Percentiles rank a stretch among this genome's conserved stretches.
Conservation (phyloP, 2,113 vertebrate species). For the Phycodurus eques region DNA sequence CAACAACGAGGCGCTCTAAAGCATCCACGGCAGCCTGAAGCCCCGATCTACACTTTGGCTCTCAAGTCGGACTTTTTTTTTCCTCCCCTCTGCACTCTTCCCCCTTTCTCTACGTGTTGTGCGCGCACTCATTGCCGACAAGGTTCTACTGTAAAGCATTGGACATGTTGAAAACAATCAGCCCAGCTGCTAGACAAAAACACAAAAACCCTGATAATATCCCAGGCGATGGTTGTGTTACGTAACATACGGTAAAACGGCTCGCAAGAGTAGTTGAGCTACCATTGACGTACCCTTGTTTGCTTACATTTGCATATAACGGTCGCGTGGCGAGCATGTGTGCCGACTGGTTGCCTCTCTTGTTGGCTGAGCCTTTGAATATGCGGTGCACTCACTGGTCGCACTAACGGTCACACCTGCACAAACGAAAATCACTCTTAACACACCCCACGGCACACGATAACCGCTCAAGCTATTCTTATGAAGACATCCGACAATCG, state of each 20-base stretch:
- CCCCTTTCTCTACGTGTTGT: too few relatives aligned
- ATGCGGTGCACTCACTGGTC: neutral
- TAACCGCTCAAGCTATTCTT: too few relatives aligned
- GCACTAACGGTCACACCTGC: too few relatives aligned
- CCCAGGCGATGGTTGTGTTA: neutral
- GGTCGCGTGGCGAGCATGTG: neutral
- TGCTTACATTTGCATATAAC: slow-evolving; percentile 23
- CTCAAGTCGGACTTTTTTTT: too few relatives aligned
- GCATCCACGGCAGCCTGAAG: too few relatives aligned
- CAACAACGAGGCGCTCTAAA: too few relatives aligned
- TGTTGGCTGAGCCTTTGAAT: slow-evolving; percentile 1
- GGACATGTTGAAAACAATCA: slow-evolving; percentile 16
- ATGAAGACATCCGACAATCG: too few relatives aligned
- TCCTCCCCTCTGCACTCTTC: too few relatives aligned
- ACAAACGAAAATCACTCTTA: too few relatives aligned
- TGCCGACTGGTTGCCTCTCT: neutral
- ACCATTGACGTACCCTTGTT: slow-evolving; percentile 2
- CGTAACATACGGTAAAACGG: neutral
- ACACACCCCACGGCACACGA: too few relatives aligned
- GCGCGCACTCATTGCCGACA: too few relatives aligned
- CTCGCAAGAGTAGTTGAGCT: neutral
- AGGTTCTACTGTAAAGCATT: neutral
- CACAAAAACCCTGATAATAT: neutral
- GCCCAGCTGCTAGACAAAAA: slow-evolving; percentile 1
- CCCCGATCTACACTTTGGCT: too few relatives aligned